Evolutionary conservation across 2,113 vertebrate species (phyloP).

Genomic region (Hemiscyllium ocellatum): DNA sequence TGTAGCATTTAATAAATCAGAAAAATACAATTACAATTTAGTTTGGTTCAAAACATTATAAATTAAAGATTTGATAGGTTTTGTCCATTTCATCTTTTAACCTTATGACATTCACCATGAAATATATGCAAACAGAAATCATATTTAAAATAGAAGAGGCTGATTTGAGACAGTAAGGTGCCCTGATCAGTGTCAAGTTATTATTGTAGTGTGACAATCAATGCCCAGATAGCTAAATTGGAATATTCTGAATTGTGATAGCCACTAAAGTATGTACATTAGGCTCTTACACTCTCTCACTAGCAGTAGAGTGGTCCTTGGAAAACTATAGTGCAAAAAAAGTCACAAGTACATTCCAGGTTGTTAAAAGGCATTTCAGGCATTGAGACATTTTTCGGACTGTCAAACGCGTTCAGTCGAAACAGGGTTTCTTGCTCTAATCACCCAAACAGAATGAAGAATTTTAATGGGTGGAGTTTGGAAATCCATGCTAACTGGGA

Average conservation of each 20-base stretch:
- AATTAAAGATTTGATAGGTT: not conserved
- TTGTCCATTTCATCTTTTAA: not conserved
- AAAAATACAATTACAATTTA: conserved; percentile 2
- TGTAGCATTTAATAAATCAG: conserved; percentile 1
- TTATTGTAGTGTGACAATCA: not conserved
- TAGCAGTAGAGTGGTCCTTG: not conserved
- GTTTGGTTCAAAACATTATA: conserved; percentile 21
- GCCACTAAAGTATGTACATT: not conserved
- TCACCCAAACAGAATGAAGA: not conserved
- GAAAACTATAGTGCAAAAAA: not conserved
- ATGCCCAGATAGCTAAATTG: not conserved
- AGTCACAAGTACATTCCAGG: not conserved
- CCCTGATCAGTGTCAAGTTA: not conserved
- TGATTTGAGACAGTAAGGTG: not conserved
- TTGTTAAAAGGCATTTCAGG: not conserved
- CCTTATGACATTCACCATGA: not conserved
- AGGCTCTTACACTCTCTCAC: not conserved
- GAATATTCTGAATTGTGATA: not conserved
- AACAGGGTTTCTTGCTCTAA: not conserved
- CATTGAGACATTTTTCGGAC: not conserved
- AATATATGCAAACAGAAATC: not conserved
- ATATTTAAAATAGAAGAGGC: conserved; percentile 6
- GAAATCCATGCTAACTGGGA: not conserved
- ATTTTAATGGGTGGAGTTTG: not conserved
- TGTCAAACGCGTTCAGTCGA: not conserved